Conservation (phyloP, 1,140 invertebrate genomes). For the Euura lappo region DNA sequence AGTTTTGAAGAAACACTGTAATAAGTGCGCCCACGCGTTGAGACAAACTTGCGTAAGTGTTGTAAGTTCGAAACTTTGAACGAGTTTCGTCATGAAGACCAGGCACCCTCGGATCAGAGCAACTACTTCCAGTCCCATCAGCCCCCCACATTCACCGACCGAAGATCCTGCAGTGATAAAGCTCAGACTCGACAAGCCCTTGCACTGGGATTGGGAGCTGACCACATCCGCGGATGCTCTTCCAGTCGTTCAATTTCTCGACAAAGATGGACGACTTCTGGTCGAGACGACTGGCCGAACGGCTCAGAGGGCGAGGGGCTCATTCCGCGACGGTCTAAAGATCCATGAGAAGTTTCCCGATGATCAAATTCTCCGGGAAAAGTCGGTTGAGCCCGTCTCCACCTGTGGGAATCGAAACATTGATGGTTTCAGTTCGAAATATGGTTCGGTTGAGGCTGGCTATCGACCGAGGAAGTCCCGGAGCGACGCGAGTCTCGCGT, state of each 20-base stretch:
- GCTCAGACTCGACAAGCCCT: constrained; percentile 47
- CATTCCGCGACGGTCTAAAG: constrained; percentile 44
- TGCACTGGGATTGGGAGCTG: constrained; percentile 52
- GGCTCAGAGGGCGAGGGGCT: constrained; percentile 49
- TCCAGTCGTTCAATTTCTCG: constrained; percentile 49
- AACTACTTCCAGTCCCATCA: constrained; percentile 28
- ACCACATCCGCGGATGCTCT: constrained; percentile 48
- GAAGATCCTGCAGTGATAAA: constrained; percentile 39
- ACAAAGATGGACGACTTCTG: constrained; percentile 48
- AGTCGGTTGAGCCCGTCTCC: not conserved
- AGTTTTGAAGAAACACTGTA: too few species aligned
- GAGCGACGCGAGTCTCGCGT: constrained; percentile 40
- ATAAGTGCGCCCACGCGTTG: not conserved
- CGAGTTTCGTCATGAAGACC: constrained; percentile 32
- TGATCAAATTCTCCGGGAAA: not conserved
- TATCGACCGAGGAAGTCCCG: constrained; percentile 44
- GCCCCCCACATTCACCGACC: not conserved
- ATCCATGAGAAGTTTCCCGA: constrained; percentile 39
- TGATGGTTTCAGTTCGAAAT: constrained; percentile 49
- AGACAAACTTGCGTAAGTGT: not conserved
- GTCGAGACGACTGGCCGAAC: constrained; percentile 50
- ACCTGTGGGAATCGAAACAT: constrained; percentile 39
- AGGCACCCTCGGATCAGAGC: constrained; percentile 40
- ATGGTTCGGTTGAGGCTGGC: constrained; percentile 29
- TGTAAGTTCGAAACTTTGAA: not conserved